Evolutionary conservation across 2,113 vertebrate genomes (phyloP), one percentile per base, ranked within the genome.

Genomic region (Scopus umbretta): DNA sequence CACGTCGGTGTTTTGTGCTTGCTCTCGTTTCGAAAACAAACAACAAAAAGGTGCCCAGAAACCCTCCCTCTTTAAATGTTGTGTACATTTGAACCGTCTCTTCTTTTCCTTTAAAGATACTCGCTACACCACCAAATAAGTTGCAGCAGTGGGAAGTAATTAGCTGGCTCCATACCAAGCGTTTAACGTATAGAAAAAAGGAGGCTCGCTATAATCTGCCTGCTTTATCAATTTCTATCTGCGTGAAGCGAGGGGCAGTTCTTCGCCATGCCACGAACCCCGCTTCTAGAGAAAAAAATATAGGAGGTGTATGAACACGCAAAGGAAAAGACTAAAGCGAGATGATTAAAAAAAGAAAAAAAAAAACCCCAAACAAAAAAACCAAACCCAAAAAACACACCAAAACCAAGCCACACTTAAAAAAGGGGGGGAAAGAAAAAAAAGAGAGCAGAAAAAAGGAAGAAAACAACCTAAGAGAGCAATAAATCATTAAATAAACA

Each of bases 401-500:
- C 40, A 42, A 42, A 42, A 42, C 40, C 40, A 42, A 42, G 12
- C 40, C 42, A 21, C 47, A 20, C 47, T 47, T 22, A 21, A 3
- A 15, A 34, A 6, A 20, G 7, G 21, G 7, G 16, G 11, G 14
- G 2, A 22, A 18, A n/a, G 15, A 4, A 7, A 49, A 34, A 6
- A 20, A 8, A 25, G 8, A 18, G 11, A 23, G 17, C n/a, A 16
- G 4, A 2, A 22, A 34, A 79, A 86, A 21, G 56, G 81, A 97
- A 93, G 74, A 96, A 95, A 90, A 89, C 71, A 88, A 71, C 12
- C 16, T 61, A 62, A 40, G 66, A 85, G 95, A 85, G 81, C 88
- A 95, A 97, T 98, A 96, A 97, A 97, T 97, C 96, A 97, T 93
- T 52, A 96, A 95, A 92, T 94, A 98, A 97, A 96, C 89, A 97